Evolutionary conservation across 2,797 vertebrate genomes (phyloP), one percentile per base, ranked within the genome.

Genomic region (Apodemus agrarius): DNA sequence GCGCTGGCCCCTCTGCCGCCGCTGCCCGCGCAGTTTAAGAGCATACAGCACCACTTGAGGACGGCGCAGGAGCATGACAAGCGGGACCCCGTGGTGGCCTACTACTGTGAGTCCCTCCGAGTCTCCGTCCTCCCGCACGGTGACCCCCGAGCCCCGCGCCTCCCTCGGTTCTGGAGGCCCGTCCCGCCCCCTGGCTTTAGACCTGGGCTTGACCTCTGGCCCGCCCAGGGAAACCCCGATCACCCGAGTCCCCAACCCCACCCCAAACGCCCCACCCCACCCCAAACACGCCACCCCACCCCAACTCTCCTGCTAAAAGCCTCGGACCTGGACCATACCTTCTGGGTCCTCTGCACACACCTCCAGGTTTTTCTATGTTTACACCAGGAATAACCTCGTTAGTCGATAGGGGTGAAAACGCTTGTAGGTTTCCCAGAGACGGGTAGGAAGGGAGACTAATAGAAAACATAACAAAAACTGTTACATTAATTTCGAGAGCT

Each of bases 21-120:
- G 80, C 43, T 99, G 0, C 99, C 99, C 3, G 79, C 98, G 0
- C 99, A 99, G 97, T 98, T 99, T 97, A 99, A 98, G 98, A 91
- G 99, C 96, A 98, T 99, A 96, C 99, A 99, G 98, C 99, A 99
- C 97, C 98, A 99, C 97, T 98, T 99, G 97, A 99, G 99, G 97
- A 99, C 99, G n/a, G 99, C 99, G 0, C 99, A 99, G 98, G 99
- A 99, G 84, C 99, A 99, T 29, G 99, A 99, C 40, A 99, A 98
- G 63, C 98, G 99, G 86, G 99, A 99, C 97, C 99, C 99, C 5
- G 99, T 99, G 79, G 99, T 99, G 93, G 98, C 99, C 8, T 99
- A 99, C 97, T 99, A 99, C 98, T 99, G 99, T 99, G 97, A 99
- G 99, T 99, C 79, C 63, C 67, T 16, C 59, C 89, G 88, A 83